Percentiles rank a stretch among this genome's conserved stretches.
Evolutionary conservation across 2,888 invertebrate genomes (phyloP).

Genomic region (Lamellibrachia satsuma): DNA sequence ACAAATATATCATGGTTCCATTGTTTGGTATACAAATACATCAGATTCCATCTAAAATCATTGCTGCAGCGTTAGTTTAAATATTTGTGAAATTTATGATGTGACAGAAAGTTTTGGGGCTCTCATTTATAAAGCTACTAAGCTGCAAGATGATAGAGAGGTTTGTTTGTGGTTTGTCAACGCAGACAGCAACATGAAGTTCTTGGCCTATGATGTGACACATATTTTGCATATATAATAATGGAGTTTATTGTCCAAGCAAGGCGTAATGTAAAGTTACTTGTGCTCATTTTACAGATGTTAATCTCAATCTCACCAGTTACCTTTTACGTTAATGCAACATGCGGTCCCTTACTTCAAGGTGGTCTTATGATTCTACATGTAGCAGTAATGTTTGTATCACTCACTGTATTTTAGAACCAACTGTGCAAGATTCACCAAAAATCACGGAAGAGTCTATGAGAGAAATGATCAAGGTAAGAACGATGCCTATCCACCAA

Average conservation of each 20-base stretch:
- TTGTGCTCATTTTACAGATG: no score
- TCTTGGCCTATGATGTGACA: no score
- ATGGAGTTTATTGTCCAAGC: not conserved
- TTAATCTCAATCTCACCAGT: no score
- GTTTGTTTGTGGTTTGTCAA: not conserved
- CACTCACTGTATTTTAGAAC: not conserved
- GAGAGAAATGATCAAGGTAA: slow-evolving; percentile 41
- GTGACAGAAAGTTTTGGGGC: not conserved
- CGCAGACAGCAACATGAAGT: not conserved
- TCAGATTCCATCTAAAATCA: not conserved
- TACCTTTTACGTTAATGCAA: no score
- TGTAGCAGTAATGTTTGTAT: no score
- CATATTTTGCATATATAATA: not conserved
- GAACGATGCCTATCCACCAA: not conserved
- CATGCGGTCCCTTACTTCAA: no score
- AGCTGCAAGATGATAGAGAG: not conserved
- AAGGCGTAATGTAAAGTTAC: not conserved
- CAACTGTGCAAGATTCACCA: not conserved
- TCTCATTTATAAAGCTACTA: not conserved
- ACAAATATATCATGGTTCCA: not conserved
- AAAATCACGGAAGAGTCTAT: slow-evolving; percentile 34
- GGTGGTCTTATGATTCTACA: no score
- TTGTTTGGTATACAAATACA: not conserved
- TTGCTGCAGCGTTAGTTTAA: not conserved
- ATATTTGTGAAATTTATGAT: not conserved